Percentiles rank a stretch among this genome's conserved stretches.
phyloP scores from a whole-genome alignment of 2,113 vertebrate genomes.

The Lophius piscatorius region DNA sequence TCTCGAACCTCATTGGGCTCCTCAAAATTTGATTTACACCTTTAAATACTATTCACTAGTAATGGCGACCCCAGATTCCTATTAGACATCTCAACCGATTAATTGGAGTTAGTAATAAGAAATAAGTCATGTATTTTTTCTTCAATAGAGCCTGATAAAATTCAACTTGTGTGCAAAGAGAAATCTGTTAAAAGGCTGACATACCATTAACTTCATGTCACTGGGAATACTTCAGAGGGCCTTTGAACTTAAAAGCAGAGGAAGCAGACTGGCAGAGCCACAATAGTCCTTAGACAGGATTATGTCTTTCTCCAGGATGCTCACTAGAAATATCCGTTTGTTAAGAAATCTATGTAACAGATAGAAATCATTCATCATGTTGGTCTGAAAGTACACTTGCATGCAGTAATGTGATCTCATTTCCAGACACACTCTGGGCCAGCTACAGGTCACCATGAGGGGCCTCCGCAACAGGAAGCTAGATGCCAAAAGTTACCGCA shows the following conservation, averaged over 20 bases:
- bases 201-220: constrained; percentile 11
- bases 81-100: too few species aligned
- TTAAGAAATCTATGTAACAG: constrained; percentile 29
- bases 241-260: constrained; percentile 32
- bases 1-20: constrained; percentile 9
- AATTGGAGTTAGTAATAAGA: too few species aligned
- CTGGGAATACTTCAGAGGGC: constrained; percentile 14
- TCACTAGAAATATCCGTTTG: constrained; percentile 27
- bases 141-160: too few species aligned
- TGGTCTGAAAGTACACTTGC: constrained; percentile 39
- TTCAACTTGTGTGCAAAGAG: not conserved
- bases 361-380: constrained; percentile 47
- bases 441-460: constrained; percentile 45
- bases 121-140: too few species aligned
- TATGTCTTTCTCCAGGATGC: constrained; percentile 17
- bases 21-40: constrained; percentile 45
- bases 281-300: constrained; percentile 45
- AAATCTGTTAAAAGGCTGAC: constrained; percentile 13
- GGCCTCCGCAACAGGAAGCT: constrained; percentile 35
- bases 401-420: constrained; percentile 39
- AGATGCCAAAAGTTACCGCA: constrained; percentile 38
- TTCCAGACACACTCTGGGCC: constrained; percentile 35
- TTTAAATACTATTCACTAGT: constrained; percentile 33
- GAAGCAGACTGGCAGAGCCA: constrained; percentile 20
- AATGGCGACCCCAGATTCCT: constrained; percentile 23